These are phyloP conservation scores for Hylia prasina DNA, from an alignment of 2,113 vertebrate species.

Conservation along the genomic window DNA sequence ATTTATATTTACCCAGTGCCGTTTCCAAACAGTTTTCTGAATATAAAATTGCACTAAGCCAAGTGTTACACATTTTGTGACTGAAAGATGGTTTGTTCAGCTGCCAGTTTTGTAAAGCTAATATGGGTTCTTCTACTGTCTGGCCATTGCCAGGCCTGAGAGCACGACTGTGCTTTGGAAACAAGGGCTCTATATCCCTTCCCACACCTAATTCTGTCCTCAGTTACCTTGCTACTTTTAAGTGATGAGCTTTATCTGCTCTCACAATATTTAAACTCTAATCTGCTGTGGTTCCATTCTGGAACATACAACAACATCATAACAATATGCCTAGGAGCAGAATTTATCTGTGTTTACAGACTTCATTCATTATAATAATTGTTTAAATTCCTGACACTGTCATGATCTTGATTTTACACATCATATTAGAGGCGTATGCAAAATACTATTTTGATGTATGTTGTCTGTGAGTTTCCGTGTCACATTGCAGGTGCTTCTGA, in stretches of 20 bases:
- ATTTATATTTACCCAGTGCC: background rate
- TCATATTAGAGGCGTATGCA: background rate
- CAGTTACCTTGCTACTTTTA: background rate
- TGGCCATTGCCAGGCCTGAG: background rate
- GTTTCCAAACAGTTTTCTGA: background rate
- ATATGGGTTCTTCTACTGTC: background rate
- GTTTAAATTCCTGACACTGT: background rate
- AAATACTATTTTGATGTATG: background rate
- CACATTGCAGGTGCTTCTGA: background rate
- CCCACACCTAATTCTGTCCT: background rate
- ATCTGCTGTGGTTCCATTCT: background rate
- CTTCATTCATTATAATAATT: background rate
- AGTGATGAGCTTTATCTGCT: background rate
- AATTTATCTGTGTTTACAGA: background rate
- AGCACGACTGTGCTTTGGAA: background rate
- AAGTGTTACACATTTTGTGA: background rate
- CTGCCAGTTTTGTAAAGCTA: background rate
- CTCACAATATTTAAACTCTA: background rate
- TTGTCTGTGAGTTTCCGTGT: background rate
- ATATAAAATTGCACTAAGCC: background rate
- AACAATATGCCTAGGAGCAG: background rate
- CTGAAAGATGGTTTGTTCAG: conserved; percentile 30
- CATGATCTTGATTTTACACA: background rate
- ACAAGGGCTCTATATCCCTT: background rate
- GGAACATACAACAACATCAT: background rate